A percentile compares a stretch with the other conserved stretches of the same genome.
Evolutionary conservation across 1,140 invertebrate species (phyloP).

Genomic region (Psix sp.): DNA sequence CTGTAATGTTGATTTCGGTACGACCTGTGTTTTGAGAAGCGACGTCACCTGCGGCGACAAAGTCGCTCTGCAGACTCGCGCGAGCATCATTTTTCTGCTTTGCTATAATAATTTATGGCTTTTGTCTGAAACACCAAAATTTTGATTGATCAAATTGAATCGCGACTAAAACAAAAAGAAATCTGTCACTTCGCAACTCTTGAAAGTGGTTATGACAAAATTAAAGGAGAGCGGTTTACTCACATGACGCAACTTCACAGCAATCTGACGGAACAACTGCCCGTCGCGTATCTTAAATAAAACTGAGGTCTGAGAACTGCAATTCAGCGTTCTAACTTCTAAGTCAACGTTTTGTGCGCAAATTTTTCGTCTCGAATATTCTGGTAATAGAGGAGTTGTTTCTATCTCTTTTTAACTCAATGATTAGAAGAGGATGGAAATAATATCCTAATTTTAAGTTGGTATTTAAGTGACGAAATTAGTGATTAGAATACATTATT

Average conservation of each 20-base stretch:
- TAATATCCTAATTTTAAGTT: too few relatives aligned
- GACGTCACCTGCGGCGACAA: conserved; percentile 62
- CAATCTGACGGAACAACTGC: conserved; percentile 22
- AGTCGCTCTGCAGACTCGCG: conserved; percentile 64
- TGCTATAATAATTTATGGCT: neutral
- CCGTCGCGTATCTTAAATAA: neutral
- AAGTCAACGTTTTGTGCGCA: neutral
- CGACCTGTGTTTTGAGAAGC: conserved; percentile 60
- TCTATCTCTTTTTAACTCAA: too few relatives aligned
- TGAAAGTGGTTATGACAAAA: neutral
- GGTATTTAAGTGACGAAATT: too few relatives aligned
- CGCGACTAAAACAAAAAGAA: neutral
- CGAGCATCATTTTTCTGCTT: conserved; percentile 66
- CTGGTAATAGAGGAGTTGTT: too few relatives aligned
- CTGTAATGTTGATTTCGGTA: conserved; percentile 57
- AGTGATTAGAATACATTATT: too few relatives aligned
- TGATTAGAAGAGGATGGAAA: too few relatives aligned
- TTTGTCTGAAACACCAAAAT: too few relatives aligned
- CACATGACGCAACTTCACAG: conserved; percentile 39
- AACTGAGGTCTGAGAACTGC: neutral
- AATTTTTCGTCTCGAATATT: neutral
- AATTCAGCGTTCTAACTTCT: neutral
- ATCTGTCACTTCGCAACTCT: neutral
- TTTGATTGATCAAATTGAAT: neutral
- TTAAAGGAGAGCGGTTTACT: conserved; percentile 17